A percentile compares a stretch with the other conserved stretches of the same genome.
Conservation (phyloP, 2,888 invertebrate genomes). For the Andrena marginata region DNA sequence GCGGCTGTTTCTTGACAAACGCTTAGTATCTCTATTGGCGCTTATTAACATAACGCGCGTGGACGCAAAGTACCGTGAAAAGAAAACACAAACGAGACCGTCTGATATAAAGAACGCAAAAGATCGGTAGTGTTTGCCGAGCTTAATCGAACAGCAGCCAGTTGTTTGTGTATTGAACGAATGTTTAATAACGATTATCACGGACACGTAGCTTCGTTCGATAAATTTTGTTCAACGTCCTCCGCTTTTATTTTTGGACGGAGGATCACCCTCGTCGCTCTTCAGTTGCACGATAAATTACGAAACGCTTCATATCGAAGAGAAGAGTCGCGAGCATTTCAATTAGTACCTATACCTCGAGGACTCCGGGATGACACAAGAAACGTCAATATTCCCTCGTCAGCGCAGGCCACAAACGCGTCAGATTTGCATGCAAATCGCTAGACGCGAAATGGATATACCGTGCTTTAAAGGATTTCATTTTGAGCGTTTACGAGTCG, state of each 20-base stretch:
- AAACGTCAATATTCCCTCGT: conserved; percentile 38
- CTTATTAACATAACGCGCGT: background rate
- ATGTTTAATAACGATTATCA: too few relatives aligned
- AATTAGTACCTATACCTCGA: conserved; percentile 33
- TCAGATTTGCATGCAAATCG: conserved; percentile 68
- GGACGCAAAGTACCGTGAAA: background rate
- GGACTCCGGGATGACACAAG: conserved; percentile 9
- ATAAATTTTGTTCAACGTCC: too few relatives aligned
- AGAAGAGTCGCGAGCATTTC: conserved; percentile 7
- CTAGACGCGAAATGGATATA: conserved; percentile 64
- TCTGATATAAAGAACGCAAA: background rate
- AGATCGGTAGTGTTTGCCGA: background rate
- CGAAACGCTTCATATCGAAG: background rate
- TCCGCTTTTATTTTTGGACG: too few relatives aligned
- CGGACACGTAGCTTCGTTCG: too few relatives aligned
- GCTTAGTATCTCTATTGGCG: background rate
- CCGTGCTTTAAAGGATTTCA: conserved; percentile 70
- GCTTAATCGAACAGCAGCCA: background rate
- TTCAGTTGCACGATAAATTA: background rate
- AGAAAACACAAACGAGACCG: background rate
- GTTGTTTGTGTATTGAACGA: too few relatives aligned
- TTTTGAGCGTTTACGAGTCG: conserved; percentile 70
- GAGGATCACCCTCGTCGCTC: too few relatives aligned
- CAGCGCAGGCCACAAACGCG: conserved; percentile 21
- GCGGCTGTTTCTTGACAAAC: background rate